Evolutionary conservation across 23 tunicate genomes (phyloP).

Genomic region (Corella eumyota): DNA sequence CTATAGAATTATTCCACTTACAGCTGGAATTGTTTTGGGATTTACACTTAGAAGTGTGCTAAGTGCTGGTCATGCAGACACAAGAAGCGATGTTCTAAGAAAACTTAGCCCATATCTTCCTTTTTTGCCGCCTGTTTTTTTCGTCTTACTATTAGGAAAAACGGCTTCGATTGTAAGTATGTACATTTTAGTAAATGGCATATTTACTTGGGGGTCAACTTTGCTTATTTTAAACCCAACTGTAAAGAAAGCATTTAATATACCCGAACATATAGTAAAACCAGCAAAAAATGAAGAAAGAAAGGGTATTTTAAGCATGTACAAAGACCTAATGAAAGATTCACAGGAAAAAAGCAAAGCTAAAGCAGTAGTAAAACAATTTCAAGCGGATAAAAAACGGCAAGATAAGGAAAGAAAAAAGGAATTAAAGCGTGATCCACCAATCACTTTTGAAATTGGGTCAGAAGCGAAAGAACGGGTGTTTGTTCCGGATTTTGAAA

Average conservation of each 20-base stretch:
- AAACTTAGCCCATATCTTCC: background rate
- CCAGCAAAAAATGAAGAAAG: too few species aligned
- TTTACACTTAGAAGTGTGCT: background rate
- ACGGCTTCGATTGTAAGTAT: too few species aligned
- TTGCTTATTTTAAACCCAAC: too few species aligned
- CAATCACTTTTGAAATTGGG: conserved; percentile 52
- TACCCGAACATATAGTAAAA: too few species aligned
- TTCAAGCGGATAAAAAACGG: conserved; percentile 15
- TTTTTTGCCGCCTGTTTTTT: background rate
- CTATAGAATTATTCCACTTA: conserved; percentile 29
- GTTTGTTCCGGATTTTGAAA: conserved; percentile 53
- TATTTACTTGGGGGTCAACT: too few species aligned
- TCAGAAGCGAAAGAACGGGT: conserved; percentile 32
- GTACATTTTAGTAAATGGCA: too few species aligned
- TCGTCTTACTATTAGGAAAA: background rate
- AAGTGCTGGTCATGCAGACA: too few species aligned
- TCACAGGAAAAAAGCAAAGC: conserved; percentile 6
- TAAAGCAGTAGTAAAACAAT: conserved; percentile 12
- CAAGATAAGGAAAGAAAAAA: conserved; percentile 49
- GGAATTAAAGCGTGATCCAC: conserved; percentile 45
- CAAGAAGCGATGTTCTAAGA: background rate
- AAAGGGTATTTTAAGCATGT: too few species aligned
- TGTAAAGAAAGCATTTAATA: too few species aligned
- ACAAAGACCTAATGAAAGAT: background rate
- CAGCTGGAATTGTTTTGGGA: conserved; percentile 43